Conservation (phyloP, 2,113 vertebrate species). For the Camelus bactrianus region DNA sequence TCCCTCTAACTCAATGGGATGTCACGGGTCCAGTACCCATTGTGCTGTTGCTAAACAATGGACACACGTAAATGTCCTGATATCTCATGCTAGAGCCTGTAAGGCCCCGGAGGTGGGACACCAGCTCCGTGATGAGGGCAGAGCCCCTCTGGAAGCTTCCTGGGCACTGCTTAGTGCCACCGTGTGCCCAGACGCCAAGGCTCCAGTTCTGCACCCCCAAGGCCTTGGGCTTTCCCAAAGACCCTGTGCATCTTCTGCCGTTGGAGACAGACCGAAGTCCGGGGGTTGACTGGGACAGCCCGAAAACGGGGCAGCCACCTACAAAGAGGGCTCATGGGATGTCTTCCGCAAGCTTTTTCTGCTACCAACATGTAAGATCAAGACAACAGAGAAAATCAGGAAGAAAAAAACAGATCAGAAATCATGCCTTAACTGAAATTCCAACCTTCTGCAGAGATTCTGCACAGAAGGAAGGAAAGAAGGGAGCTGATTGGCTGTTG, state of each 20-base stretch:
- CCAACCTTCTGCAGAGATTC: not conserved
- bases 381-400: not conserved
- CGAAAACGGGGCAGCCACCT: not conserved
- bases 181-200: not conserved
- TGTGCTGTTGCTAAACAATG: not conserved
- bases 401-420: not conserved
- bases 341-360: not conserved
- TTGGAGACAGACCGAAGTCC: not conserved
- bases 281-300: not conserved
- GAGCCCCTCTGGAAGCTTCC: not conserved
- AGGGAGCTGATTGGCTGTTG: not conserved
- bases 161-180: not conserved
- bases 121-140: not conserved
- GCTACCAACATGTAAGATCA: not conserved
- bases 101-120: not conserved
- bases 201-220: no score
- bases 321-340: not conserved
- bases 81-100: not conserved
- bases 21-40: not conserved
- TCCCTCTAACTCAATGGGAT: not conserved
- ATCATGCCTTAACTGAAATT: not conserved
- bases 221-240: not conserved
- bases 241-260: no score
- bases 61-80: not conserved
- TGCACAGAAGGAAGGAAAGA: not conserved